Evolutionary conservation across 2,113 vertebrate genomes (phyloP), one percentile per base, ranked within the genome.

Genomic region (Hypomesus transpacificus): DNA sequence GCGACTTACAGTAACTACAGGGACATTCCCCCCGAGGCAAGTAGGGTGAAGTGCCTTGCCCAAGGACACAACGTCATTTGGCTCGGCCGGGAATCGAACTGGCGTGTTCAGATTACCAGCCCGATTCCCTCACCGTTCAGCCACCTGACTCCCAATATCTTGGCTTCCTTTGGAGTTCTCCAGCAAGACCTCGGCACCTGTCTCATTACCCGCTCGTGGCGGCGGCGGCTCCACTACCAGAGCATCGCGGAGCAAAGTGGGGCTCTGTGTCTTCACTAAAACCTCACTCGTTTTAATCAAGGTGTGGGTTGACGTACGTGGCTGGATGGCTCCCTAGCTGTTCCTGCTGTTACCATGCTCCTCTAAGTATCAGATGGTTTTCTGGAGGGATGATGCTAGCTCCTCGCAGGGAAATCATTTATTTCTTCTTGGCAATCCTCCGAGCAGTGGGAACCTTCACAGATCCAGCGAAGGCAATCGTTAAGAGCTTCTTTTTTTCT

Each of bases 401-500:
- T 9, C 39, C 39, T 46, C 82, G 79, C 84, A 80, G 85, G 87
- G 84, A 87, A 86, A 84, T 82, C 81, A 83, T 87, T 86, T 80
- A 76, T 88, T 88, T 86, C 81, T 77, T 82, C 74, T 84, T 74
- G 85, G 85, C 84, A 83, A 81, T 82, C 76, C 64, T 82, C 76
- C 61, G 84, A 75, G 83, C 89, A 73, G 34, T 11, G 88, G 39
- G 89, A 74, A 78, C 50, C 88, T 92, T 92, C 87, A 87, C 85
- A 84, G 74, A 81, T 59, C 74, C 84, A 87, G 80, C 78, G 87
- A 90, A 89, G 74, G 75, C 80, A 89, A 74, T 89, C 62, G 73
- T 91, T 91, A 92, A 87, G 85, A 82, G 77, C 81, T 80, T 89
- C 80, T 78, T 89, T 91, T 87, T 82, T 84, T 46, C 8, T 2